Percentiles rank a stretch among this genome's conserved stretches.
phyloP scores from a whole-genome alignment of 2,888 invertebrate species.

The Caenorhabditis zanzibari region DNA sequence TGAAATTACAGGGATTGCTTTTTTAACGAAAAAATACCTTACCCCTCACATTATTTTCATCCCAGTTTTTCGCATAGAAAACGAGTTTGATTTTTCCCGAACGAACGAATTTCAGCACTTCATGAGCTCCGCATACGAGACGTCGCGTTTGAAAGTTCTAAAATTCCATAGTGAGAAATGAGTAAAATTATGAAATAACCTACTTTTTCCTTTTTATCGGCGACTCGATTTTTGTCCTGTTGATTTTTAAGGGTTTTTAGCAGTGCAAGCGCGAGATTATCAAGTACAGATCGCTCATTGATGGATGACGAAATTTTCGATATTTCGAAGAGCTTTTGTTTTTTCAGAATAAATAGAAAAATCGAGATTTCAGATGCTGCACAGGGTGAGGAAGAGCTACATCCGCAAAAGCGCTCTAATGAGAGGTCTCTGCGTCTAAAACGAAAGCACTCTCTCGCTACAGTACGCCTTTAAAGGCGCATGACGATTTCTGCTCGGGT shows the following conservation, averaged over 20 bases:
- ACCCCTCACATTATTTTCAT: conserved; percentile 62
- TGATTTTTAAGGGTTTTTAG: conserved; percentile 52
- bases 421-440: no score
- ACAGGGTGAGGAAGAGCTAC: no score
- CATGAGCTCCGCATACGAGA: conserved; percentile 68
- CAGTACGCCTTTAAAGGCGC: no score
- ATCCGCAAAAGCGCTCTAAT: no score
- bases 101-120: conserved; percentile 58
- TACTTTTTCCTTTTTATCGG: conserved; percentile 37
- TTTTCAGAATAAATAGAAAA: no score
- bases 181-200: no score
- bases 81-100: conserved; percentile 48
- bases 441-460: no score
- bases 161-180: neutral
- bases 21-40: neutral
- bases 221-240: conserved; percentile 11
- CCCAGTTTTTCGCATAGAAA: conserved; percentile 66
- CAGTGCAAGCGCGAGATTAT: conserved; percentile 31
- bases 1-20: conserved; percentile 16
- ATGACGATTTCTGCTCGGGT: no score
- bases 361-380: neutral
- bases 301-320: conserved; percentile 6
- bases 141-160: conserved; percentile 56
- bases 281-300: conserved; percentile 13
- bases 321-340: no score